Percentiles rank a stretch among this genome's conserved stretches.
These are phyloP conservation scores for Cavia aperea DNA, from an alignment of 2,113 vertebrate genomes.

Conservation along the genomic window DNA sequence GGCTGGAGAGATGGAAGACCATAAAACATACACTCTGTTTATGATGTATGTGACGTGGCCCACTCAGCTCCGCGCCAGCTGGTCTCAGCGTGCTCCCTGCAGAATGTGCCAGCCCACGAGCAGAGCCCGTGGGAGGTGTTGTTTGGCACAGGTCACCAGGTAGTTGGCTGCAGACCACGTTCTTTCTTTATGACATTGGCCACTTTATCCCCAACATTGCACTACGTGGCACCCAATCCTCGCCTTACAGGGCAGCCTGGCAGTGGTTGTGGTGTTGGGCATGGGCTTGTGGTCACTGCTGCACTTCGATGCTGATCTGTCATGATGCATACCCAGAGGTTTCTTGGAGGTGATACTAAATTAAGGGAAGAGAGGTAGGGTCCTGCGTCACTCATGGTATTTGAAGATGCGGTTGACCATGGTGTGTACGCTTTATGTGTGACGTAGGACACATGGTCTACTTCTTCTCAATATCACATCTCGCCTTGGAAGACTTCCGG, in stretches of 20 bases:
- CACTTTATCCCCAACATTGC: neutral
- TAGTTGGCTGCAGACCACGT: neutral
- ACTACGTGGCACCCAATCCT: neutral
- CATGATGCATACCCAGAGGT: neutral
- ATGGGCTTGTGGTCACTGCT: neutral
- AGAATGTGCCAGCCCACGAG: neutral
- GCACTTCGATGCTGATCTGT: neutral
- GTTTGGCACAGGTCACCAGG: neutral
- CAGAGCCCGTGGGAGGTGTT: neutral
- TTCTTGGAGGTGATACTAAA: neutral
- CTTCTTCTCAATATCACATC: constrained; percentile 70
- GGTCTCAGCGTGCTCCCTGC: neutral
- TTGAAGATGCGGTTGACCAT: constrained; percentile 67
- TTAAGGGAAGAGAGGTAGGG: constrained; percentile 10
- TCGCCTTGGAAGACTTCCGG: constrained; percentile 57
- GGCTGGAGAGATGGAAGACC: neutral
- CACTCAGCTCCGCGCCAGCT: neutral
- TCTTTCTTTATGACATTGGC: neutral
- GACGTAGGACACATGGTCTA: constrained; percentile 71
- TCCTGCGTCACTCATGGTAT: constrained; percentile 35
- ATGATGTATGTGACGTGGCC: neutral
- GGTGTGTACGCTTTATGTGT: constrained; percentile 67
- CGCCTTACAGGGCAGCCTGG: neutral
- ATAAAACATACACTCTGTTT: neutral
- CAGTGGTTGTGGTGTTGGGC: neutral